phyloP scores from a whole-genome alignment of 2,888 invertebrate genomes.

The Drosophila mettleri region DNA sequence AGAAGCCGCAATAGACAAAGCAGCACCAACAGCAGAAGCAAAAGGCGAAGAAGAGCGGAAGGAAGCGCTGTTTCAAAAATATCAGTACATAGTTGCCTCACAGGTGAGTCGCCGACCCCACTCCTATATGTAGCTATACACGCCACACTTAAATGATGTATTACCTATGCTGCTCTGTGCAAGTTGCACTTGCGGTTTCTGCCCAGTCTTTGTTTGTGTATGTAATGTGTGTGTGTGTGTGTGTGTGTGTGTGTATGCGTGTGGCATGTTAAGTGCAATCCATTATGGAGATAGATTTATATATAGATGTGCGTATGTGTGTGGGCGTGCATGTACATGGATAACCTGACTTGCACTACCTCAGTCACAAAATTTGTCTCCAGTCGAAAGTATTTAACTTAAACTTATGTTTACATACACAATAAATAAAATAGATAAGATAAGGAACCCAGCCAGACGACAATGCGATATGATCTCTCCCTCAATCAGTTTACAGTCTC shows the following conservation, averaged over 20 bases:
- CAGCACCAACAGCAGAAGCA: conserved; percentile 5
- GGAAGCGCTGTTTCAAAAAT: conserved; percentile 12
- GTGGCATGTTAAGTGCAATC: conserved; percentile 80
- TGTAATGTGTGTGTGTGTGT: conserved; percentile 31
- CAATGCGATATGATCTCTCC: conserved; percentile 23
- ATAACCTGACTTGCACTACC: conserved; percentile 10
- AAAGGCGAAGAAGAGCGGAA: conserved; percentile 6
- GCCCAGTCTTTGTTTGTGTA: conserved; percentile 18
- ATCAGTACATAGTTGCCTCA: conserved; percentile 28
- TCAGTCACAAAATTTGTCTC: conserved; percentile 22
- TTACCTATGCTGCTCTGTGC: conserved; percentile 54
- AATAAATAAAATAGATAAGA: background rate
- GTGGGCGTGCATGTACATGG: conserved; percentile 10
- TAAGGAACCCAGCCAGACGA: conserved; percentile 26
- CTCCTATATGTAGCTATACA: background rate
- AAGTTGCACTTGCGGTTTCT: conserved; percentile 58
- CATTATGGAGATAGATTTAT: conserved; percentile 73
- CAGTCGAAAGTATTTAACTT: conserved; percentile 9
- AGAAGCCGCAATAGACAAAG: conserved; percentile 35
- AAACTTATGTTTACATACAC: conserved; percentile 3
- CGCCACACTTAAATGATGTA: conserved; percentile 70
- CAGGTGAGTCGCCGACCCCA: conserved; percentile 62
- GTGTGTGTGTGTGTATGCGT: conserved; percentile 53
- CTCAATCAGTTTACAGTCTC: conserved; percentile 45
- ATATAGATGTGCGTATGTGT: conserved; percentile 14